A percentile compares a stretch with the other conserved stretches of the same genome.
Evolutionary conservation across 2,888 invertebrate genomes (phyloP).

Genomic region (Metopia argyrocephala): DNA sequence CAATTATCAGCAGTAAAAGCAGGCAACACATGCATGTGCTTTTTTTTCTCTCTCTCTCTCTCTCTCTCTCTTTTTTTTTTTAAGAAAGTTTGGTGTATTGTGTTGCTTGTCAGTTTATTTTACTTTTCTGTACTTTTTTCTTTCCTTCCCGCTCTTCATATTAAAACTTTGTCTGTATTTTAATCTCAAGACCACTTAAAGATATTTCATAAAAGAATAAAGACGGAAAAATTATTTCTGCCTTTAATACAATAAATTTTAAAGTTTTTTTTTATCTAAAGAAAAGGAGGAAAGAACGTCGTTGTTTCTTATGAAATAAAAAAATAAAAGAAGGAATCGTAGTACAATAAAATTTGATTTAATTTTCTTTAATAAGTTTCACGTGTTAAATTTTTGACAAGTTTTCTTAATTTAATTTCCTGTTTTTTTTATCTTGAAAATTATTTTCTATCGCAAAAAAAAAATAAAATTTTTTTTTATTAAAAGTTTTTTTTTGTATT

Average conservation of each 20-base stretch:
- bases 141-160: background rate
- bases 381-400: too few relatives aligned
- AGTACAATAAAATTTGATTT: background rate
- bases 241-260: constrained; percentile 4
- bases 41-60: background rate
- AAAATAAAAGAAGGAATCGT: background rate
- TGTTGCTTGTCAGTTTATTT: background rate
- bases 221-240: too few relatives aligned
- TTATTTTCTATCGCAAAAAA: too few relatives aligned
- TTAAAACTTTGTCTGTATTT: background rate
- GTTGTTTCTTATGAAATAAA: background rate
- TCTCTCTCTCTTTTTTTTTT: background rate
- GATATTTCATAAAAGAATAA: background rate
- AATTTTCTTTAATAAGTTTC: background rate
- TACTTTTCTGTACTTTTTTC: background rate
- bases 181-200: background rate
- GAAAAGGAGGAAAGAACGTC: background rate
- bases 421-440: too few relatives aligned
- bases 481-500: too few relatives aligned
- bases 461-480: too few relatives aligned
- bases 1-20: background rate
- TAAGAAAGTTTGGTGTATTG: background rate
- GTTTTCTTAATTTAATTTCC: background rate
- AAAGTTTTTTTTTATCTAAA: background rate
- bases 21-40: background rate